Conservation (phyloP, 2,797 vertebrate genomes). For the Tachyglossus aculeatus region DNA sequence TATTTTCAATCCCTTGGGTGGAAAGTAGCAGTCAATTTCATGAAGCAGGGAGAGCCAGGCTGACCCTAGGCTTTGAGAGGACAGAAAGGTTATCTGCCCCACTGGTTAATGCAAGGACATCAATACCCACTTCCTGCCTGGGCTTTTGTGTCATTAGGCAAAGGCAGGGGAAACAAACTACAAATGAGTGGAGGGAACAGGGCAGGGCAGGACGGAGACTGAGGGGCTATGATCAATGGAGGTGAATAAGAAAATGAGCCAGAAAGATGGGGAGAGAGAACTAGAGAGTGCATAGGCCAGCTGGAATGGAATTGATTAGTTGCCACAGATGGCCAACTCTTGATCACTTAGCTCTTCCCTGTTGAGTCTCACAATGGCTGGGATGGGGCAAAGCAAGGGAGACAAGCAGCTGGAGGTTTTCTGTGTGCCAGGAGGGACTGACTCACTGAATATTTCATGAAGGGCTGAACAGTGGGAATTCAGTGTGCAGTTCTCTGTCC, state of each 20-base stretch:
- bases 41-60: not conserved
- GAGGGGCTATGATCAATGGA: no score
- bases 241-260: no score
- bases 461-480: conserved; percentile 47
- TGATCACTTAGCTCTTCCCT: conserved; percentile 23
- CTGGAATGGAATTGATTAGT: conserved; percentile 36
- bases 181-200: conserved; percentile 47
- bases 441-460: conserved; percentile 63
- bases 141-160: conserved; percentile 62
- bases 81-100: conserved; percentile 33
- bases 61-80: conserved; percentile 11
- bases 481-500: not conserved
- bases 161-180: conserved; percentile 39
- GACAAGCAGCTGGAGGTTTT: conserved; percentile 10
- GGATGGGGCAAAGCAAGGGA: conserved; percentile 5
- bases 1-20: no score
- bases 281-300: no score
- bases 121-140: conserved; percentile 53
- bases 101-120: conserved; percentile 50
- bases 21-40: conserved; percentile 8
- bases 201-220: no score
- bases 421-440: conserved; percentile 43
- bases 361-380: not conserved
- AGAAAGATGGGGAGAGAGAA: no score
- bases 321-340: conserved; percentile 1